Evolutionary conservation across 2,113 vertebrate genomes (phyloP), one percentile per base, ranked within the genome.

Genomic region (Eleginops maclovinus): DNA sequence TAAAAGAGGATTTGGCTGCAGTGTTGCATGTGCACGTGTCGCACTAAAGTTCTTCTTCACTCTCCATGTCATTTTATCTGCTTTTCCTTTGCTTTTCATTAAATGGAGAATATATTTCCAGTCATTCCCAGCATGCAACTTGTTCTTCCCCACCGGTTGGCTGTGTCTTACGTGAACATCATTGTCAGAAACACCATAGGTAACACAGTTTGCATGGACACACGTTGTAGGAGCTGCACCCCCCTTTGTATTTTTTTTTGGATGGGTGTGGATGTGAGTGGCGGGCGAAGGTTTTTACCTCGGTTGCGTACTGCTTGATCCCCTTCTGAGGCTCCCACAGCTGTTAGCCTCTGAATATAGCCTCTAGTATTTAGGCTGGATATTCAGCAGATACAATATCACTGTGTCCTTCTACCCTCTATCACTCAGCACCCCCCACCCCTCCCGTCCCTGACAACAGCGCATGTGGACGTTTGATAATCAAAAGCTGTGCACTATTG

Each of bases 301-400:
- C 66, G 46, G 36, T 12, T 64, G 63, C 59, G 67, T 50, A 47
- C 58, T 75, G 60, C 76, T 75, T 60, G 59, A 26, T 21, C 53
- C 77, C 66, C 70, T 59, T 67, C 40, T 41, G 40, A 83, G 67
- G 56, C 74, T 79, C 72, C 67, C 68, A 77, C 88, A 79, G 77
- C 88, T 91, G 89, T 90, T 83, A 31, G 73, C 68, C 47, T 84
- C 85, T 87, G 72, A 89, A 89, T 89, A 81, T 86, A 90, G 81
- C 81, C 69, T 26, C 46, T 81, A 84, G 87, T 82, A 87, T 91
- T 88, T 86, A 83, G 75, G 24, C 54, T 17, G 75, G 84, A 84
- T 88, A 66, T 88, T 83, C 55, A 75, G 64, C 50, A 76, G 79
- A 89, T 82, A 86, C 68, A 81, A 31, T 90, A 88, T 82, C 86